Base-by-base conservation (phyloP, 2,797 vertebrate species). In the Sardinella longiceps region DNA sequence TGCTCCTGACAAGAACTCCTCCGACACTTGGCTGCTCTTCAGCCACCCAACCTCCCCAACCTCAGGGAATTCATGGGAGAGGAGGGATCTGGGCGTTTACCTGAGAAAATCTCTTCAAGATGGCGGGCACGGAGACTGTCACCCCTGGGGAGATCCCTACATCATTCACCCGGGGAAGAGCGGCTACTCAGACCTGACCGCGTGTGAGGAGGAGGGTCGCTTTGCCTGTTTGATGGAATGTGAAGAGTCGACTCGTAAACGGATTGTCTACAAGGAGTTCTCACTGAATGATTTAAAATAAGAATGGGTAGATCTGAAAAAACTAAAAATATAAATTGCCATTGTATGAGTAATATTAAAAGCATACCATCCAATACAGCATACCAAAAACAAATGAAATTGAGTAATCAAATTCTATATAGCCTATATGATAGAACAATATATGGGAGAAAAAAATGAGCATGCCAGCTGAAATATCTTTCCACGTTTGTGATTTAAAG, bases 41-140 rank as follows among this genome's bases (percentile, higher is more conserved):
- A 95, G 95, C 0, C 96, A 96, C n/a, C n/a, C n/a, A n/a, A n/a
- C n/a, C n/a, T n/a, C n/a, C 33, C 95, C 95, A 39, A 90, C 92
- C 0, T 56, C 25, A 66, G n/a, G n/a, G 12, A 50, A 85, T 48
- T 90, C 46, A 15, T 88, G 0, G 4, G 80, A 3, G 18, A n/a
- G n/a, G n/a, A n/a, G n/a, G 0, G 63, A 95, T 81, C 53, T 97
- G 20, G 96, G 95, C 0, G 23, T 96, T 86, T 95, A 95, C 0
- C 50, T 96, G 1, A 97, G 95, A 84, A 86, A 58, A 0, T 81
- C 81, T 0, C 93, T 88, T 0, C 77, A 84, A 82, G 83, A 92
- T 0, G 20, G 2, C 2, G 58, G 39, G 6, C 39, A 43, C 39
- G 6, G 39, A 43, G 39, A 43, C n/a, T n/a, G n/a, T 43, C 2